Evolutionary conservation across 2,888 invertebrate species (phyloP), one percentile per base, ranked within the genome.

Genomic region (Drosophila phalerata): DNA sequence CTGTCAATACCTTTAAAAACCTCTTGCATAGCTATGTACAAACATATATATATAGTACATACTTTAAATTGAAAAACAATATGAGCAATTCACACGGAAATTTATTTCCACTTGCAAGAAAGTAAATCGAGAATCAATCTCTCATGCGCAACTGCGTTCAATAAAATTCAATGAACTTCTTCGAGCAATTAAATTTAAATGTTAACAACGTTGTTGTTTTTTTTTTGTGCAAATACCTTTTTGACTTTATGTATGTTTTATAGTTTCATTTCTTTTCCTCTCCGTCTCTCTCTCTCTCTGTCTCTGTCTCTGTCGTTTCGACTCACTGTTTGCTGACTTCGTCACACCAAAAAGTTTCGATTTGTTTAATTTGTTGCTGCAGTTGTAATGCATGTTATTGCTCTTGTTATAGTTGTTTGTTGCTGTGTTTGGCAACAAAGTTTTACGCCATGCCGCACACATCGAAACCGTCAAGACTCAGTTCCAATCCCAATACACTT

Each of bases 391-490:
- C 57, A 65, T 69, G 72, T 62, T 61, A 32, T 47, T 56, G 55
- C 19, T 47, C 55, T 28, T 43, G 57, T 42, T 65, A 51, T 53
- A 45, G 63, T 45, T 66, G 56, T 22, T 52, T 51, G 75, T 67
- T 70, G 64, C 69, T 71, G 57, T 82, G 70, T 85, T 88, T 85
- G 83, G 83, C 75, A 77, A 85, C 67, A 82, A 88, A 85, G 72
- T 88, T 88, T 62, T 53, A 66, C 68, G 71, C 68, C 80, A 85
- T 82, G 73, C 88, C 79, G 76, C 79, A 62, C 72, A 68, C 76
- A 70, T 69, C 45, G 70, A 51, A 22, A 28, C 53, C 30, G 9
- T 40, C 19, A 25, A 9, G 9, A 9, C 45, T 28, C 28, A 28
- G 0, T 15, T 15, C 61, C 28, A 13, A 28, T 22, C 19, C 32